These are phyloP conservation scores for Chloroceryle amazona DNA, from an alignment of 2,797 vertebrate genomes.

Conservation along the genomic window DNA sequence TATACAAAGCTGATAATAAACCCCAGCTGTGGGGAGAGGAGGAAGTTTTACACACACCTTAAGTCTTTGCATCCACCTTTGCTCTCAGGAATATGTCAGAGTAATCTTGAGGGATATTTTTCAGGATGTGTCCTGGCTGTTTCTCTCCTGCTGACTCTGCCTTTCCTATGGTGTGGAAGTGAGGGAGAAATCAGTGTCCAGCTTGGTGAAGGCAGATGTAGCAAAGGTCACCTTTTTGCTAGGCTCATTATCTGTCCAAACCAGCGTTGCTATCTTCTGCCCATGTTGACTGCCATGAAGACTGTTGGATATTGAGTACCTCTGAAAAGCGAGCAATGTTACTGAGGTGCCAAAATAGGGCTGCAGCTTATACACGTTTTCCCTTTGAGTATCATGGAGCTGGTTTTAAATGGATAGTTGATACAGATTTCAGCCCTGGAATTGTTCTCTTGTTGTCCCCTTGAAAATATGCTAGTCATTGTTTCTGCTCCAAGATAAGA, in stretches of 20 bases:
- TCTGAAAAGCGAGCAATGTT: not conserved
- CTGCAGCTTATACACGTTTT: not conserved
- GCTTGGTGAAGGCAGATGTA: not conserved
- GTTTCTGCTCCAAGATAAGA: not conserved
- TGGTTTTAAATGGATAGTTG: not conserved
- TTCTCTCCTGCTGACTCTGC: not conserved
- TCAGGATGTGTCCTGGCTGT: not conserved
- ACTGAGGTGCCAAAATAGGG: not conserved
- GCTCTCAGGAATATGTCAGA: not conserved
- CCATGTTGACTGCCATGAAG: not conserved
- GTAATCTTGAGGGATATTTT: not conserved
- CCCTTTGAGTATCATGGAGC: not conserved
- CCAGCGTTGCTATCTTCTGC: not conserved
- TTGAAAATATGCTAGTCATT: not conserved
- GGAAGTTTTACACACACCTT: constrained; percentile 20
- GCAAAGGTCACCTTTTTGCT: not conserved
- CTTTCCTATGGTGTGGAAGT: not conserved
- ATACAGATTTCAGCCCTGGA: not conserved
- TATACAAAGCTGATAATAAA: constrained; percentile 42
- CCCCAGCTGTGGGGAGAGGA: constrained; percentile 34
- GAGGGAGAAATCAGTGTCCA: not conserved
- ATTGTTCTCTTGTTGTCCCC: not conserved
- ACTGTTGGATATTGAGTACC: not conserved
- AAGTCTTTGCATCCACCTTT: constrained; percentile 23
- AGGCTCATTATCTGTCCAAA: not conserved